A percentile compares a stretch with the other conserved stretches of the same genome.
Evolutionary conservation across 1,140 invertebrate genomes (phyloP).

Genomic region (Lysiphlebus fabarum): DNA sequence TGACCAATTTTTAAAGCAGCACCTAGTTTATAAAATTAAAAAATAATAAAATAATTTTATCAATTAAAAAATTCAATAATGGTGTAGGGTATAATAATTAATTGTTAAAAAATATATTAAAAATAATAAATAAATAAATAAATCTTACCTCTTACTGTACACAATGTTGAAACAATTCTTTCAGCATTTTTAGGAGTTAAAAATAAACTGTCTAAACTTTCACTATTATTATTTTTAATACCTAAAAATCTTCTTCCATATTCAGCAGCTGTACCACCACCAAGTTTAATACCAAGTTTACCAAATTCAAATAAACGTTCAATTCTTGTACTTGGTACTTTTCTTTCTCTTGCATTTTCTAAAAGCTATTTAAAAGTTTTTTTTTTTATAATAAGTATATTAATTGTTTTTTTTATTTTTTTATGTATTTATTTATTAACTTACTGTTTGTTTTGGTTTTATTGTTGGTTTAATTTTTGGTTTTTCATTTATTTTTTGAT

Average conservation of each 20-base stretch:
- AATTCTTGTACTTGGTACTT: conserved; percentile 84
- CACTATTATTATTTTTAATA: conserved; percentile 58
- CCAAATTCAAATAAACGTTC: conserved; percentile 89
- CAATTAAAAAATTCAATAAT: conserved; percentile 15
- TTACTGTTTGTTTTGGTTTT: conserved; percentile 42
- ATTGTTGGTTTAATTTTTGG: conserved; percentile 33
- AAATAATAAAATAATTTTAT: neutral
- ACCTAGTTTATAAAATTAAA: conserved; percentile 56
- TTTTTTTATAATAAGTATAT: conserved; percentile 10
- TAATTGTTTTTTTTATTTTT: conserved; percentile 2
- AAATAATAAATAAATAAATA: neutral
- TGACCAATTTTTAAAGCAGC: conserved; percentile 98
- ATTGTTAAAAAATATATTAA: too few species aligned
- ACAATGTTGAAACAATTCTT: conserved; percentile 94
- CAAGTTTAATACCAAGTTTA: conserved; percentile 82
- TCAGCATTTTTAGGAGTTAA: conserved; percentile 93
- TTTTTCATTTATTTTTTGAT: conserved; percentile 11
- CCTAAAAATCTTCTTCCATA: conserved; percentile 81
- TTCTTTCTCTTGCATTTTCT: conserved; percentile 77
- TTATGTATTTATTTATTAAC: too few species aligned
- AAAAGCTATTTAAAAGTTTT: conserved; percentile 61
- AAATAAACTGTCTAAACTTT: conserved; percentile 65
- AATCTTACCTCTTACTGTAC: conserved; percentile 79
- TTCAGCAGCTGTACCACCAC: conserved; percentile 89
- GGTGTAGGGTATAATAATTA: neutral